Conservation (phyloP, 2,888 invertebrate genomes). For the Argyra leucocephala region DNA sequence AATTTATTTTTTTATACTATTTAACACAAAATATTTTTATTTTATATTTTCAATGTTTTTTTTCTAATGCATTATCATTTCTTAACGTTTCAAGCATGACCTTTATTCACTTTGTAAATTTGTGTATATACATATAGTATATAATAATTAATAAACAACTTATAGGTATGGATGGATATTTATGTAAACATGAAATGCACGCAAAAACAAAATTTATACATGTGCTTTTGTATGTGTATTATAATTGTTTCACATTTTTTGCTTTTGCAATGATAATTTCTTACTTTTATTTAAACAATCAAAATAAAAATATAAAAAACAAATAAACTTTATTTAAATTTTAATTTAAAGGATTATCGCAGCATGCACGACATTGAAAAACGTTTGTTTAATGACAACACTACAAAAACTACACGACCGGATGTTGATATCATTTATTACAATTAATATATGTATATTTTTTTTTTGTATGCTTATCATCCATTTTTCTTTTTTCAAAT, state of each 20-base stretch:
- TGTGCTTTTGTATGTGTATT: too few species aligned
- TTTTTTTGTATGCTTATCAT: constrained; percentile 1
- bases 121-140: neutral
- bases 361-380: neutral
- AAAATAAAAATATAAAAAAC: too few species aligned
- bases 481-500: neutral
- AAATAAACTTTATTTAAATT: neutral
- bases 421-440: neutral
- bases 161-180: neutral
- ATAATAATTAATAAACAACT: neutral
- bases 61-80: neutral
- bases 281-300: neutral
- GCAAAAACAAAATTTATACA: too few species aligned
- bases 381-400: neutral
- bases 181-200: neutral
- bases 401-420: neutral
- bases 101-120: neutral
- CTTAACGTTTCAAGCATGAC: neutral
- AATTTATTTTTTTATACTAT: neutral
- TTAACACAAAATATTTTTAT: neutral
- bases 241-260: neutral
- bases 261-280: neutral
- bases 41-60: neutral
- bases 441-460: neutral
- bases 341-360: neutral